Evolutionary conservation across 2,113 vertebrate species (phyloP).

Genomic region (Isurus oxyrinchus): DNA sequence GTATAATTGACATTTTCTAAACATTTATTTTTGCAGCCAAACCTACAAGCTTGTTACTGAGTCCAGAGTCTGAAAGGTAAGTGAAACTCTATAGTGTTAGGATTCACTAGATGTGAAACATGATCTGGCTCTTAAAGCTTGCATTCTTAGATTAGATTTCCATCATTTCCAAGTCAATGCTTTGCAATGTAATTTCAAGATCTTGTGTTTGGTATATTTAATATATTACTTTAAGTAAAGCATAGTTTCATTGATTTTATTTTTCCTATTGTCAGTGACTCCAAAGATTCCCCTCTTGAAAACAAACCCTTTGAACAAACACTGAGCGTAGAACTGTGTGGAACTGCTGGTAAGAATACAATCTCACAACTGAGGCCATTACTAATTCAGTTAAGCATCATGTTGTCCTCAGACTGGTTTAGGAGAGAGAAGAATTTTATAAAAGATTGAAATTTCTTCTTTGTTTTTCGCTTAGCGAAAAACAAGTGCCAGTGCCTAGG

Average conservation of each 20-base stretch:
- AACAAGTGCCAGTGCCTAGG: too few species aligned
- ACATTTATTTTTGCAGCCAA: constrained; percentile 21
- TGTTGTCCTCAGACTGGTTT: background rate
- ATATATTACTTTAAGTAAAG: background rate
- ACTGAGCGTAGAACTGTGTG: constrained; percentile 85
- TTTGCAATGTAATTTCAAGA: background rate
- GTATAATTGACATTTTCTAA: background rate
- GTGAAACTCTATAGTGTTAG: background rate
- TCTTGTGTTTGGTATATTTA: background rate
- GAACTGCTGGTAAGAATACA: constrained; percentile 81
- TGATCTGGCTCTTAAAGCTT: background rate
- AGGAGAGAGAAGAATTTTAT: background rate
- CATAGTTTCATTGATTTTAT: background rate
- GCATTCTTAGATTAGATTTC: background rate
- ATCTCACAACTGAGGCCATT: background rate
- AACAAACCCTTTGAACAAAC: constrained; percentile 81
- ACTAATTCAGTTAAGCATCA: background rate
- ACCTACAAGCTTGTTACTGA: constrained; percentile 31
- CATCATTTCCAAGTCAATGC: background rate
- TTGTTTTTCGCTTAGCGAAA: background rate
- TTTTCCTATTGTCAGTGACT: constrained; percentile 29
- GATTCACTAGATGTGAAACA: background rate
- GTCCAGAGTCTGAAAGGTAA: constrained; percentile 36
- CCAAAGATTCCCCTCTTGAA: constrained; percentile 55
- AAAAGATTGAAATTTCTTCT: background rate